These are phyloP conservation scores for Hydrotaea diabolus DNA, from an alignment of 2,888 invertebrate genomes.

Conservation along the genomic window DNA sequence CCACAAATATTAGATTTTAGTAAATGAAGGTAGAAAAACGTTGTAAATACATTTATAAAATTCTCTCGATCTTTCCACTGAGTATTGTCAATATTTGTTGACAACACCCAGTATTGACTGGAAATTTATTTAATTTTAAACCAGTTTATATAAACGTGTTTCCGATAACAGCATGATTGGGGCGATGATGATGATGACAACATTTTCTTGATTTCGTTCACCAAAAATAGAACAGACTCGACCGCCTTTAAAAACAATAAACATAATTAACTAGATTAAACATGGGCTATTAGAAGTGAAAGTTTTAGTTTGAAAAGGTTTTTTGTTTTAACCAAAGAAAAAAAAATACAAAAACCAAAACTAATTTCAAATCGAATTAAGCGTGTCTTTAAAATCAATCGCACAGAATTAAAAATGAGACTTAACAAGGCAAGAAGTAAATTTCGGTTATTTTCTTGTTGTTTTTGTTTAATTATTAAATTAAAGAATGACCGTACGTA, in stretches of 20 bases:
- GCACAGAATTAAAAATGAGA: neutral
- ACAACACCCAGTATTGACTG: constrained; percentile 42
- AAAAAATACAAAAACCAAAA: neutral
- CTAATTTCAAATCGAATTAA: constrained; percentile 14
- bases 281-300: neutral
- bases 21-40: too few relatives aligned
- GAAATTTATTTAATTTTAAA: constrained; percentile 63
- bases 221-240: neutral
- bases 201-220: constrained; percentile 33
- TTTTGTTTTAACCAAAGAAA: too few relatives aligned
- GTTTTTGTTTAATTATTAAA: neutral
- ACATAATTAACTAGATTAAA: neutral
- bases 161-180: constrained; percentile 26
- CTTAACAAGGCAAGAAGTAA: neutral
- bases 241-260: neutral
- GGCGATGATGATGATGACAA: constrained; percentile 43
- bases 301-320: neutral
- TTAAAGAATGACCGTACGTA: constrained; percentile 12
- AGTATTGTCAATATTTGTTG: neutral
- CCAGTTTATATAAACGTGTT: constrained; percentile 73
- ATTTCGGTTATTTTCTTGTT: too few relatives aligned
- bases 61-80: neutral
- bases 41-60: too few relatives aligned
- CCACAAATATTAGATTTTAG: too few relatives aligned
- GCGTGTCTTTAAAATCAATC: neutral